phyloP scores from a whole-genome alignment of 2,888 invertebrate species.

The Lymantria dispar region DNA sequence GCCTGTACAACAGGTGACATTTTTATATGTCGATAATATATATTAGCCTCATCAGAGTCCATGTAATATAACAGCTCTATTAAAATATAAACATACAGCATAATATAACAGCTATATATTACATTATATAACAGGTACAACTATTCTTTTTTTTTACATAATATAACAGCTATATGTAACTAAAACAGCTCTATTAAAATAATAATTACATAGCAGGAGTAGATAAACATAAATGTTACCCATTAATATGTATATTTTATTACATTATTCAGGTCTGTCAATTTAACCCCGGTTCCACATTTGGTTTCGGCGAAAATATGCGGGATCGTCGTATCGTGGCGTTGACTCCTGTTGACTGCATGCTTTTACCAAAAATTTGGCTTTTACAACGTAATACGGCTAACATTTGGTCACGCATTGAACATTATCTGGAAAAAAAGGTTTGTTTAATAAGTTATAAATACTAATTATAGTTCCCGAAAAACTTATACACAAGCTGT shows the following conservation, averaged over 20 bases:
- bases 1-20: too few species aligned
- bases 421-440: slow-evolving; percentile 82
- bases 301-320: slow-evolving; percentile 88
- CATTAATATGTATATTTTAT: neutral
- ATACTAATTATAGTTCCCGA: too few species aligned
- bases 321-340: slow-evolving; percentile 86
- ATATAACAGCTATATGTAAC: too few species aligned
- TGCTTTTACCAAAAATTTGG: slow-evolving; percentile 87
- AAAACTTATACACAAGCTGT: too few species aligned
- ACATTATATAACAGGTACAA: too few species aligned
- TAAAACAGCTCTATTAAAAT: neutral
- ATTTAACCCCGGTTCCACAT: slow-evolving; percentile 83
- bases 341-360: slow-evolving; percentile 83
- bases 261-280: slow-evolving; percentile 76
- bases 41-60: too few species aligned
- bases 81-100: neutral
- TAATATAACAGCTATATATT: too few species aligned
- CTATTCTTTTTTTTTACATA: too few species aligned
- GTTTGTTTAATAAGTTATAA: slow-evolving; percentile 35
- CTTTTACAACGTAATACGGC: slow-evolving; percentile 84
- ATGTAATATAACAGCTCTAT: too few species aligned
- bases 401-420: slow-evolving; percentile 85
- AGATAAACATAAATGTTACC: neutral
- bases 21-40: too few species aligned
- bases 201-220: neutral